Evolutionary conservation across 2,888 invertebrate species (phyloP).

Genomic region (Cheilosia variabilis): DNA sequence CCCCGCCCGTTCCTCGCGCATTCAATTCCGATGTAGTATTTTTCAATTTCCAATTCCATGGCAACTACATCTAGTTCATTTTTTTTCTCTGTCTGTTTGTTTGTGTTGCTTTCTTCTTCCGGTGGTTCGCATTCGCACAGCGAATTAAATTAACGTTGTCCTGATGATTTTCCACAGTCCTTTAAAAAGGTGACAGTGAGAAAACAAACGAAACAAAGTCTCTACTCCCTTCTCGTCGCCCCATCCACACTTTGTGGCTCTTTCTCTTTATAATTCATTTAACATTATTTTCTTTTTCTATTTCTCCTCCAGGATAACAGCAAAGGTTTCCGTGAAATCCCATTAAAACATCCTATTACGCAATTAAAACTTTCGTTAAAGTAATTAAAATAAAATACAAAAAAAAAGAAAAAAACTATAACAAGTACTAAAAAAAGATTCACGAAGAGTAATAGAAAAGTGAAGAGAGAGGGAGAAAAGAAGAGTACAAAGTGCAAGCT

Average conservation of each 20-base stretch:
- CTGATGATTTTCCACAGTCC: slow-evolving; percentile 51
- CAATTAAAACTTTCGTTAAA: slow-evolving; percentile 72
- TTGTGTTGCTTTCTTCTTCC: slow-evolving; percentile 12
- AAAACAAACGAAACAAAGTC: slow-evolving; percentile 24
- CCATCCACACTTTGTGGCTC: neutral
- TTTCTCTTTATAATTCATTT: slow-evolving; percentile 31
- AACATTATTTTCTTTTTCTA: slow-evolving; percentile 45
- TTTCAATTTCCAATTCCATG: slow-evolving; percentile 66
- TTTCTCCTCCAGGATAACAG: slow-evolving; percentile 65
- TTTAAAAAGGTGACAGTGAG: slow-evolving; percentile 43
- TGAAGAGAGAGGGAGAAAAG: neutral
- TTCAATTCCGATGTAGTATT: slow-evolving; percentile 53
- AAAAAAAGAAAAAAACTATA: slow-evolving; percentile 14
- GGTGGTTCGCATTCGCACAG: slow-evolving; percentile 13
- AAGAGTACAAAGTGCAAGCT: slow-evolving; percentile 46
- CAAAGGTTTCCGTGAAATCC: slow-evolving; percentile 61
- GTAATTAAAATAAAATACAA: slow-evolving; percentile 61
- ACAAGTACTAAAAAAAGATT: slow-evolving; percentile 3
- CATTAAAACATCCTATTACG: slow-evolving; percentile 61
- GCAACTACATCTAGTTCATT: slow-evolving; percentile 1
- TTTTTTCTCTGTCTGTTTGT: neutral
- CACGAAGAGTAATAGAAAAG: slow-evolving; percentile 15
- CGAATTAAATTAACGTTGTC: slow-evolving; percentile 63
- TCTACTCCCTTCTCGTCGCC: neutral
- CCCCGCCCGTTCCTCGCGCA: slow-evolving; percentile 1